phyloP scores from a whole-genome alignment of 2,888 invertebrate genomes.

The Hanleya hanleyi region DNA sequence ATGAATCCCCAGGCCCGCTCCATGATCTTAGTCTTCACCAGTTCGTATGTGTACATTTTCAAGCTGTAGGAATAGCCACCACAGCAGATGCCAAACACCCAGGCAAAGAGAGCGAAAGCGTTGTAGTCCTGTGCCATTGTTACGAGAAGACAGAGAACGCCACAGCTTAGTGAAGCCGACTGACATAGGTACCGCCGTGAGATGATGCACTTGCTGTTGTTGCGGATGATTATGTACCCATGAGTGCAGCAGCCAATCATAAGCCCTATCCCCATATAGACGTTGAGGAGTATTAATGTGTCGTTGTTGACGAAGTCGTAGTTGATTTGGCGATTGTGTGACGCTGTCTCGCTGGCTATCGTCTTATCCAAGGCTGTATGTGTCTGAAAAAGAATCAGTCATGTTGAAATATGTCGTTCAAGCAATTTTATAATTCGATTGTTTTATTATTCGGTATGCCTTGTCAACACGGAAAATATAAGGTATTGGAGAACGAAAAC shows the following conservation, averaged over 20 bases:
- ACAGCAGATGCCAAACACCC: slow-evolving; percentile 82
- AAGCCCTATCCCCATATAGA: slow-evolving; percentile 90
- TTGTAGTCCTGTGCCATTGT: slow-evolving; percentile 62
- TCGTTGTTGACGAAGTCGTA: slow-evolving; percentile 37
- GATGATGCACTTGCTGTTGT: slow-evolving; percentile 88
- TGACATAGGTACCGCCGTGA: slow-evolving; percentile 89
- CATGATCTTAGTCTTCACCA: slow-evolving; percentile 88
- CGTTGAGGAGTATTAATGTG: slow-evolving; percentile 72
- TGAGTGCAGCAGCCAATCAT: slow-evolving; percentile 87
- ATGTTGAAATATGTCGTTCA: no score
- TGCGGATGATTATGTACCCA: slow-evolving; percentile 87
- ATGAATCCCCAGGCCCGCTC: slow-evolving; percentile 92
- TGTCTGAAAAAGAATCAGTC: slow-evolving; percentile 51
- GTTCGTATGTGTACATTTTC: slow-evolving; percentile 91
- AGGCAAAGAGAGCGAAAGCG: slow-evolving; percentile 62
- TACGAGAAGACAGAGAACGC: slow-evolving; percentile 59
- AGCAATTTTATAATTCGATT: no score
- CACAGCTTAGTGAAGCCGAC: slow-evolving; percentile 59
- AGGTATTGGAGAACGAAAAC: no score
- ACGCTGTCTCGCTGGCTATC: background rate
- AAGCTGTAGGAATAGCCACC: slow-evolving; percentile 91
- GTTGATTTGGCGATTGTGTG: slow-evolving; percentile 4
- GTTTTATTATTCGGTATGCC: no score
- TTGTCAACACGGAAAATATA: no score
- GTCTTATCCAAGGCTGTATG: slow-evolving; percentile 43